Base-by-base conservation (phyloP, 2,888 invertebrate species). In the Odontocolon sp. region DNA sequence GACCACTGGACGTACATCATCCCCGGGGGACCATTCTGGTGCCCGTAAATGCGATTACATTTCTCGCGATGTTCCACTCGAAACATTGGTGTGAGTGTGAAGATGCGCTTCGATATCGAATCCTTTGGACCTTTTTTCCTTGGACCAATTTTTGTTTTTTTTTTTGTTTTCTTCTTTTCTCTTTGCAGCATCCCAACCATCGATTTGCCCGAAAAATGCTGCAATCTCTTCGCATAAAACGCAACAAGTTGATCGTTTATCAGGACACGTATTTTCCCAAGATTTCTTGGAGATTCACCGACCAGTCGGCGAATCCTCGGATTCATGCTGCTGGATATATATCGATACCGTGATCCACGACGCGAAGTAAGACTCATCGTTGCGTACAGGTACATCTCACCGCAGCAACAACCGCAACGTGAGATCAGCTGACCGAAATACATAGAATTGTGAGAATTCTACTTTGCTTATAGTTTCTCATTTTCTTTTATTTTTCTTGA, bases 341-440 rank as follows among this genome's bases (percentile, higher is more conserved):
- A 3, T 8, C 8, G 33, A 18, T 3, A 54, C 33, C 16, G 54
- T 33, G 9, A 16, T 50, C 11, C 47, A 50, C 23, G 47, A 50
- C 47, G 47, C 47, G 26, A 23, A 26, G 23, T 23, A 50, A 47
- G n/a, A n/a, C 47, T 4, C 28, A 3, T 14, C 47, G 23, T 26
- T 50, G 47, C 45, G 36, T 36, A 3, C 45, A 38, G 54, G 42
- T 14, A 36, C 23, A 28, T 21, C n/a, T n/a, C 42, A 40, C 16
- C 16, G 28, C 14, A 2, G 21, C n/a, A 5, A 16, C 26, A 38
- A 63, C 61, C 59, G 40, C 45, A 77, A 59, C 38, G 52, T 77
- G 77, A 77, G 68, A 77, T 77, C 77, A 77, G 63, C 47, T 68
- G 59, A 69, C 72, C 31, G 59, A 77, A 69, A 77, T 77, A 77